Percentiles rank a stretch among this genome's conserved stretches.
These are phyloP conservation scores for Bos javanicus DNA, from an alignment of 2,113 vertebrate genomes.

Conservation along the genomic window DNA sequence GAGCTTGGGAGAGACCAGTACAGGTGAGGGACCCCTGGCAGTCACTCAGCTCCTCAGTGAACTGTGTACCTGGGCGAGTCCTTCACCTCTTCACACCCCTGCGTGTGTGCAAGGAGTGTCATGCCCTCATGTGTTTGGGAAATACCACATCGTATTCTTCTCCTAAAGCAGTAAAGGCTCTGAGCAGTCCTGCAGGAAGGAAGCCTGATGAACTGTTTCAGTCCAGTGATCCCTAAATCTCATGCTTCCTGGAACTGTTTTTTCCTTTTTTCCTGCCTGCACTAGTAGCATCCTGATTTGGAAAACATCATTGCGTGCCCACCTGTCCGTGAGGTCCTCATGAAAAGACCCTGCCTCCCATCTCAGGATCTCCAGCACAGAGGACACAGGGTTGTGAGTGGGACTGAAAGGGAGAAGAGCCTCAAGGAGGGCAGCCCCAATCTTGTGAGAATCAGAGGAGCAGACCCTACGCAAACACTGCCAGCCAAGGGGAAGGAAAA, in stretches of 20 bases:
- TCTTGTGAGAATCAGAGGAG: not conserved
- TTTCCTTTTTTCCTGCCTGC: not conserved
- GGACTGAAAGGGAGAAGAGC: not conserved
- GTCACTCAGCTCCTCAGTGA: rapidly evolving
- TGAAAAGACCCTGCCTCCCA: not conserved
- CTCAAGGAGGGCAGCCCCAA: not conserved
- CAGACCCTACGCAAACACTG: rapidly evolving
- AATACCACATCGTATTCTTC: not conserved
- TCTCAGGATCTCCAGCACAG: not conserved
- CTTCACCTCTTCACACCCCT: not conserved
- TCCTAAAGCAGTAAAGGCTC: not conserved
- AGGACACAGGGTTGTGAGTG: not conserved
- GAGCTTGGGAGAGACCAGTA: not conserved
- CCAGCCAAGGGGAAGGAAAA: not conserved
- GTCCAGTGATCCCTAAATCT: not conserved
- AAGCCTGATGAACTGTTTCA: not conserved
- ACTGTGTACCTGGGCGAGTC: not conserved
- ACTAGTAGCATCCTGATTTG: not conserved
- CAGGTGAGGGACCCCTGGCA: not conserved
- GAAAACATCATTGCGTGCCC: rapidly evolving
- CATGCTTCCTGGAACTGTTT: not conserved
- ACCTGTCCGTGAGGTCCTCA: not conserved
- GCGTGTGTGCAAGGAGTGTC: rapidly evolving
- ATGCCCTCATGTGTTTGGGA: not conserved
- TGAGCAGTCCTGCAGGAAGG: not conserved